Conservation (phyloP, 2,888 invertebrate species). For the Mesorhabditis sp. region DNA sequence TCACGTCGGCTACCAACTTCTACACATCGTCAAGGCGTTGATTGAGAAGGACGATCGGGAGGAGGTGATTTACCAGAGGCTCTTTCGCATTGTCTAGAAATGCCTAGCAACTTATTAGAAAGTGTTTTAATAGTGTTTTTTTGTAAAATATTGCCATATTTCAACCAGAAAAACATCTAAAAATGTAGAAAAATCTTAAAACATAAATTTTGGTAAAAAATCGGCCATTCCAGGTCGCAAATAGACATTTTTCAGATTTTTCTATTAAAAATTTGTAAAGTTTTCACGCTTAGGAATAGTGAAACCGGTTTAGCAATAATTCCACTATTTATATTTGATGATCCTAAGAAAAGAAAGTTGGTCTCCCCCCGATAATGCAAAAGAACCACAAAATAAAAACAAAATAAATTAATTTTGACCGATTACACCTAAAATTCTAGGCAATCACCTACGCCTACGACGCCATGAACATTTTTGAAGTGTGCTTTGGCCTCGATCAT, state of each 20-base stretch:
- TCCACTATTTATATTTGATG: not conserved
- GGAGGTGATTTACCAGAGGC: conserved; percentile 19
- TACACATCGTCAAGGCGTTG: conserved; percentile 49
- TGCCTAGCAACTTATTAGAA: too few relatives aligned
- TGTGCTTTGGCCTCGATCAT: conserved; percentile 55
- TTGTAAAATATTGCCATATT: too few relatives aligned
- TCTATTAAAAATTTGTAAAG: not conserved
- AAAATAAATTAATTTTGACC: not conserved
- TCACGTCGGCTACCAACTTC: conserved; percentile 53
- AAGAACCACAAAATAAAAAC: not conserved
- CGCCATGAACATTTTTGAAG: conserved; percentile 57
- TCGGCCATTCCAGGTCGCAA: too few relatives aligned
- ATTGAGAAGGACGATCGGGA: conserved; percentile 44
- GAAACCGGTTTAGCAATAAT: not conserved
- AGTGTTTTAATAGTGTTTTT: too few relatives aligned
- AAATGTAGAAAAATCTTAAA: too few relatives aligned
- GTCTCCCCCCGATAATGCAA: not conserved
- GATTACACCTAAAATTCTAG: conserved; percentile 13
- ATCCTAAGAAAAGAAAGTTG: too few relatives aligned
- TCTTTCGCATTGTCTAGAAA: too few relatives aligned
- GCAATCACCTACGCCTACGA: conserved; percentile 55
- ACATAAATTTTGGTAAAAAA: too few relatives aligned
- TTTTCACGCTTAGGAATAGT: not conserved
- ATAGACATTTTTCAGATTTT: not conserved
- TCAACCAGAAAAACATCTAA: too few relatives aligned